Evolutionary conservation across 2,113 vertebrate species (phyloP), one percentile per base, ranked within the genome.

Genomic region (Mastomys coucha): DNA sequence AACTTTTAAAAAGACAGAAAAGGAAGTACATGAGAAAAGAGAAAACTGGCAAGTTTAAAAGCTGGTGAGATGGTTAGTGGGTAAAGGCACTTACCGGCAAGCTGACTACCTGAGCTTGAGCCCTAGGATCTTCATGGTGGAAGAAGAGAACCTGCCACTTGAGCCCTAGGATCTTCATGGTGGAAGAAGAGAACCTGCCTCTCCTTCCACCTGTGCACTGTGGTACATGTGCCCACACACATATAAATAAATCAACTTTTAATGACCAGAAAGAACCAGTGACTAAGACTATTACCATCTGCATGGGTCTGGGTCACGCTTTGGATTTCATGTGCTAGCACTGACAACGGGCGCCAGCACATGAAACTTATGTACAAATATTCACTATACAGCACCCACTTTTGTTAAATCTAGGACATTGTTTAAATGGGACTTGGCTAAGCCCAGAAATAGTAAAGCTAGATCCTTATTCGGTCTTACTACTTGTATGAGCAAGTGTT

Each of bases 391-490:
- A 91, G 94, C 58, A 89, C 16, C 2, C 85, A 87, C 22, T 89
- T 94, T 70, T 95, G 56, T 65, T 94, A 69, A 53, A n/a, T n/a
- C 69, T 80, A 76, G 14, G 42, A 67, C n/a, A 26, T 11, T 80
- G 13, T n/a, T 91, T 89, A 91, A 70, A 85, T 60, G 24, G 39
- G 75, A 49, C 45, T 82, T 95, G 75, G 51, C 73, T 86, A 96
- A 86, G 31, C 67, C 73, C 86, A 78, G 70, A 84, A 73, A 65
- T 87, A 31, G 56, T 65, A 96, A 88, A 88, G 26, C 5, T 36
- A 87, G 70, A 94, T 56, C 88, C 75, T 80, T 90, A 36, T 56
- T 95, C 82, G 86, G 89, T 69, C 60, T 36, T 39, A 85, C 39
- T 26, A 51, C 58, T 28, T 73, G 1, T 80, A 20, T 24, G 8